Evolutionary conservation across 2,888 invertebrate species (phyloP).

Genomic region (Dicyrtomina minuta): DNA sequence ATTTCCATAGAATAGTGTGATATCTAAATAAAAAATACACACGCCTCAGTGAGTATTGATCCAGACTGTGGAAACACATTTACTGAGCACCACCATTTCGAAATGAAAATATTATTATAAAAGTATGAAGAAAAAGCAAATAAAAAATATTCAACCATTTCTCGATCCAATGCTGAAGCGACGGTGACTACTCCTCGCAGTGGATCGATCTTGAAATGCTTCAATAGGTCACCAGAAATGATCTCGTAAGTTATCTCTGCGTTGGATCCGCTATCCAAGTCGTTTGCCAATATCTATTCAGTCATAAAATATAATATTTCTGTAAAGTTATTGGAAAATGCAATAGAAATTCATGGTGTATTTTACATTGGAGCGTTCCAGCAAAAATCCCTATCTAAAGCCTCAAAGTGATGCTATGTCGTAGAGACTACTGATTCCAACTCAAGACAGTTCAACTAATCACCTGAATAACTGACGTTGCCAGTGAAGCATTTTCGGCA

Average conservation of each 20-base stretch:
- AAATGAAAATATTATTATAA: not conserved
- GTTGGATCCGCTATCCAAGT: conserved; percentile 78
- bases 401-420: too few species aligned
- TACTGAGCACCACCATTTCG: not conserved
- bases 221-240: conserved; percentile 71
- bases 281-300: conserved; percentile 77
- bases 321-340: too few species aligned
- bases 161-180: conserved; percentile 75
- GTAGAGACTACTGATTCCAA: too few species aligned
- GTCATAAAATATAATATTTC: conserved; percentile 60
- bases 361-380: too few species aligned
- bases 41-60: not conserved
- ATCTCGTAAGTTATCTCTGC: conserved; percentile 77
- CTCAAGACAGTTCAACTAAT: conserved; percentile 35
- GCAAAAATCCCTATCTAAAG: not conserved
- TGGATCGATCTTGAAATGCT: conserved; percentile 76
- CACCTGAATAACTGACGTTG: conserved; percentile 73
- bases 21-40: conserved; percentile 56
- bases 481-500: conserved; percentile 74
- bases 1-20: conserved; percentile 74
- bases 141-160: too few species aligned
- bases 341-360: too few species aligned
- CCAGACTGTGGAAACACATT: not conserved
- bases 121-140: conserved; percentile 55
- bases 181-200: conserved; percentile 76